Conservation (phyloP, 35 echinoderm and acorn worm genomes). For the Chiridota heheva region DNA sequence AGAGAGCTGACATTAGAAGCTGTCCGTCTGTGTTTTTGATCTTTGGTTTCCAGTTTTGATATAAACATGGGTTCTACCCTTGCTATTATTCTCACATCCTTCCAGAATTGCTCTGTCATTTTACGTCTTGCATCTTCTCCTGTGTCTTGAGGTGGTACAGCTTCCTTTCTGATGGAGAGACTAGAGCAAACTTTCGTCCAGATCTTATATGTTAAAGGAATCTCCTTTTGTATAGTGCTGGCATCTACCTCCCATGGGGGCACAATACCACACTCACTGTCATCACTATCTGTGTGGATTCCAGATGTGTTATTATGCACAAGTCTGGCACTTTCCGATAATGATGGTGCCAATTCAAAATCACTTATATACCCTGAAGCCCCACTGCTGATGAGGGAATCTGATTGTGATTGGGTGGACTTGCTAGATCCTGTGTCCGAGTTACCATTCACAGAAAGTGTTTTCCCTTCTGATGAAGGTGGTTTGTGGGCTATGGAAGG, state of each 20-base stretch:
- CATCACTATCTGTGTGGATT: slow-evolving; percentile 8
- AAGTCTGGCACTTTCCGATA: slow-evolving; percentile 2
- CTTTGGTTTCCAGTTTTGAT: slow-evolving; percentile 40
- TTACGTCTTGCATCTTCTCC: slow-evolving; percentile 79
- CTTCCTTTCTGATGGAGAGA: not conserved
- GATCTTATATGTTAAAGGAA: slow-evolving; percentile 72
- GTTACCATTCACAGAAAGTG: too few relatives aligned
- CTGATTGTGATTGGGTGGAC: slow-evolving; percentile 39
- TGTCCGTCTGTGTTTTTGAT: slow-evolving; percentile 14
- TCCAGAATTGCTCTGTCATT: slow-evolving; percentile 75
- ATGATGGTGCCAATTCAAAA: slow-evolving; percentile 50
- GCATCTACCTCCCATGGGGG: slow-evolving; percentile 59
- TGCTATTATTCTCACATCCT: slow-evolving; percentile 73
- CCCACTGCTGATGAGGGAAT: slow-evolving; percentile 32
- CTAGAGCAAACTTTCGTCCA: slow-evolving; percentile 56
- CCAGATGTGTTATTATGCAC: slow-evolving; percentile 7
- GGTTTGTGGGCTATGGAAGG: too few relatives aligned
- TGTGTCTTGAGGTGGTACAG: slow-evolving; percentile 20
- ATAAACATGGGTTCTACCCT: slow-evolving; percentile 76
- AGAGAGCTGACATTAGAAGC: slow-evolving; percentile 24
- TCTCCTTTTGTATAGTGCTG: slow-evolving; percentile 35
- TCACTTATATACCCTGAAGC: slow-evolving; percentile 77
- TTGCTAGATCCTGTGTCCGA: not conserved
- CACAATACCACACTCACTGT: slow-evolving; percentile 16
- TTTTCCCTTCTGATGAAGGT: too few relatives aligned